phyloP scores from a whole-genome alignment of 2,797 vertebrate genomes.

The Lacerta viridis region DNA sequence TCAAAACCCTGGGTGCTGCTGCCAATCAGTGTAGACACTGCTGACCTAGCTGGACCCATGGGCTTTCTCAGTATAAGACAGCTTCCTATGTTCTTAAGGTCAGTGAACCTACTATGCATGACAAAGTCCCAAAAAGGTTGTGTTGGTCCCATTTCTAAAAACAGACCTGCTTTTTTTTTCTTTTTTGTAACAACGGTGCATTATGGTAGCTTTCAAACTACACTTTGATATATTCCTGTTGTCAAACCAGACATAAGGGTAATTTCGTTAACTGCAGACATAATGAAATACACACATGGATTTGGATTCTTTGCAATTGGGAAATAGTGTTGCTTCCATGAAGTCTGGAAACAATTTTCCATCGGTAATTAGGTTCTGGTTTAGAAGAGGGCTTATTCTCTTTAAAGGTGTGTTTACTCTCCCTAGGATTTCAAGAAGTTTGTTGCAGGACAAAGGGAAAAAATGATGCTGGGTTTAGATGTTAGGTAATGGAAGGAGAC shows the following conservation, averaged over 20 bases:
- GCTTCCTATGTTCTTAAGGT: neutral
- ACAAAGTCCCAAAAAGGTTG: neutral
- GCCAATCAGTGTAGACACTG: no score
- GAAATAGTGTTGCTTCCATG: neutral
- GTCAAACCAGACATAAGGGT: slow-evolving; percentile 27
- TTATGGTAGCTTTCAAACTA: slow-evolving; percentile 23
- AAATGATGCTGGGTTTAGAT: neutral
- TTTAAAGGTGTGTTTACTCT: slow-evolving; percentile 28
- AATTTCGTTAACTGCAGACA: slow-evolving; percentile 22
- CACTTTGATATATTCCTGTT: slow-evolving; percentile 20
- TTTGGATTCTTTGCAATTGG: slow-evolving; percentile 9
- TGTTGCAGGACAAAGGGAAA: neutral
- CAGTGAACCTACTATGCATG: neutral
- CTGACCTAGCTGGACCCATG: no score
- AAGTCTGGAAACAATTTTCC: slow-evolving; percentile 42
- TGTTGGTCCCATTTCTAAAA: neutral
- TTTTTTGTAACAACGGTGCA: slow-evolving; percentile 14
- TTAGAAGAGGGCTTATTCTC: slow-evolving; percentile 19
- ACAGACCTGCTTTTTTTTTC: neutral
- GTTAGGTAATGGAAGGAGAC: slow-evolving; percentile 4
- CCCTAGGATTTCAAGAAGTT: slow-evolving; percentile 26
- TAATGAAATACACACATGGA: slow-evolving; percentile 20
- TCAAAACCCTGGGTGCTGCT: no score
- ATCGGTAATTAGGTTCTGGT: slow-evolving; percentile 33
- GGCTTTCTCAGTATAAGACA: no score